Percentiles rank a stretch among this genome's conserved stretches.
Evolutionary conservation across 2,888 invertebrate species (phyloP).

Genomic region (Stramonita haemastoma): DNA sequence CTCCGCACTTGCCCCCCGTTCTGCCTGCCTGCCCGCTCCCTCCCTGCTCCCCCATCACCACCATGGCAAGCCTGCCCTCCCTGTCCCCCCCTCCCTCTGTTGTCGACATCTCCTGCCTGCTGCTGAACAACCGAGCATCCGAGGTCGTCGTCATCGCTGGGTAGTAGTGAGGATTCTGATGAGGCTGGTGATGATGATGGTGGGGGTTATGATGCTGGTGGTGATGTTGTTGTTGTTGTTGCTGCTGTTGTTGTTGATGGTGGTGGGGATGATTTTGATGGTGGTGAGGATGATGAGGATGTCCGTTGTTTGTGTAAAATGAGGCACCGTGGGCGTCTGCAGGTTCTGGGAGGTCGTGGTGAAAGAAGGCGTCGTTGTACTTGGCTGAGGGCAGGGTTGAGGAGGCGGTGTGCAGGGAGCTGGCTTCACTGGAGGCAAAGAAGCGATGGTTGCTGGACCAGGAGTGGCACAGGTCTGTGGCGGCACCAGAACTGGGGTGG

Average conservation of each 20-base stretch:
- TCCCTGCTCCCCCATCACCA: neutral
- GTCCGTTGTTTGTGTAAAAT: neutral
- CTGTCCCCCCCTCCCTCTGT: neutral
- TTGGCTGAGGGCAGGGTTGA: neutral
- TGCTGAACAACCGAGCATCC: neutral
- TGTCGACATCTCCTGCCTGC: neutral
- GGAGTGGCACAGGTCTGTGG: constrained; percentile 20
- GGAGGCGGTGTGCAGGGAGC: neutral
- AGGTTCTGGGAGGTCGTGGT: neutral
- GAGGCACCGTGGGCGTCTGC: neutral
- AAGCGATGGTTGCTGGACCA: constrained; percentile 41
- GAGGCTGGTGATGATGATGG: constrained; percentile 24
- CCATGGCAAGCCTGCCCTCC: neutral
- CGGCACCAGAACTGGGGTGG: neutral
- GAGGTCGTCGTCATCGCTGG: neutral
- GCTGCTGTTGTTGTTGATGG: neutral
- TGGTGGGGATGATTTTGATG: constrained; percentile 33
- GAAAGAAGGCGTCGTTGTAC: neutral
- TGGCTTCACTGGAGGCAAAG: constrained; percentile 1
- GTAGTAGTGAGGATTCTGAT: constrained; percentile 6
- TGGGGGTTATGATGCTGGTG: constrained; percentile 32
- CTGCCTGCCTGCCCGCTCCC: neutral
- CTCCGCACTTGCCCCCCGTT: neutral
- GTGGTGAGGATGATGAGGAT: constrained; percentile 30
- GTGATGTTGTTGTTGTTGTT: neutral